Conservation (phyloP, 2,113 vertebrate genomes). For the Platysternon megacephalum region DNA sequence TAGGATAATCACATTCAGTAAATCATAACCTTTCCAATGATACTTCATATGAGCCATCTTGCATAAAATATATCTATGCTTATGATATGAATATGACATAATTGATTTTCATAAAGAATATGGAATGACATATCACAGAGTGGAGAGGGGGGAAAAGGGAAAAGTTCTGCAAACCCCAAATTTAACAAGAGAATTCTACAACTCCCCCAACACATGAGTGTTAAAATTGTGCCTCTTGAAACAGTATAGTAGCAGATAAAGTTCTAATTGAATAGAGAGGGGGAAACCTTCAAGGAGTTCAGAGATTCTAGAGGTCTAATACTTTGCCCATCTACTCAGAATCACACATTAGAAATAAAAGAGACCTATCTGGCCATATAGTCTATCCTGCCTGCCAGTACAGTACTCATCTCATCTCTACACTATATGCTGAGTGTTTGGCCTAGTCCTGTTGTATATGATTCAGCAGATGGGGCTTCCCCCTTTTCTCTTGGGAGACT, state of each 20-base stretch:
- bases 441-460: not conserved
- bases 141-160: rapidly evolving
- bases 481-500: not conserved
- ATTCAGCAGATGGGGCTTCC: not conserved
- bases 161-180: not conserved
- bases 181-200: not conserved
- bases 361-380: not conserved
- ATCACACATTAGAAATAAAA: not conserved
- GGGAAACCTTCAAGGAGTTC: not conserved
- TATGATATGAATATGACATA: too few relatives aligned
- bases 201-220: not conserved
- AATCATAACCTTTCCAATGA: too few relatives aligned
- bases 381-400: not conserved
- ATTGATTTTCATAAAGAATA: too few relatives aligned
- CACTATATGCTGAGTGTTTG: not conserved
- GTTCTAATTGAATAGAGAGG: not conserved
- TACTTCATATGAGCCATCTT: too few relatives aligned
- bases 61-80: too few relatives aligned
- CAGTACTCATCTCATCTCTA: not conserved
- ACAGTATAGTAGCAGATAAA: not conserved
- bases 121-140: too few relatives aligned
- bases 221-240: not conserved
- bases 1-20: too few relatives aligned
- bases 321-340: not conserved
- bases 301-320: not conserved